Base-by-base conservation (phyloP, 2,113 vertebrate species). In the Oryctolagus cuniculus region DNA sequence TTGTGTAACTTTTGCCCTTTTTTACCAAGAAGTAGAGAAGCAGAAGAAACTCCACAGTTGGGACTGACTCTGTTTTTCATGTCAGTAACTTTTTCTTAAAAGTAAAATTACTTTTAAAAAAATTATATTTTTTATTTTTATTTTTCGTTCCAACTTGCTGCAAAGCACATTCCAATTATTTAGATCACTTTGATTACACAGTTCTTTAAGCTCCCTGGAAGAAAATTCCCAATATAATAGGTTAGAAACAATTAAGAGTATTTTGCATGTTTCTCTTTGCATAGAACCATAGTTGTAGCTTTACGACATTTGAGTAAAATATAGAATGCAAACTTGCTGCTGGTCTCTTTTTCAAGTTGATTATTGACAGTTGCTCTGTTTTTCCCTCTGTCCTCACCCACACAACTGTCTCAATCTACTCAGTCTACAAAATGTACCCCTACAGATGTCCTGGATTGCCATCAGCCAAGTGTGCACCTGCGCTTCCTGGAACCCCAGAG, bases 41-140 rank as follows among this genome's bases (percentile, higher is more conserved):
- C 61, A 92, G 66, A 87, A 95, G 79, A 87, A 96, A 94, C 10
- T 94, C 51, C 34, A 82, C 73, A 90, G 80, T 88, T 78, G 64
- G 25, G 55, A 24, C 29, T 82, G 93, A 82, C 78, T 95, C 83
- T 95, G 34, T 94, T 91, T 97, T 87, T 92, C 79, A 79, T 74
- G 15, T n/a, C 53, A 87, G 64, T 83, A 69, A 93, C 34, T 93
- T 95, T 96, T 77, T 75, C 21, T 64, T 87, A 44, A 86, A 95
- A 63, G 11, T 8, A 25, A 36, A 75, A 36, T 87, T 92, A 92
- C 49, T 90, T 93, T 44, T 58, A 21, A 58, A 73, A 3, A 4
- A 36, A 67, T 73, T 89, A 6, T 2, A 3, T 36, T 34, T 77
- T 93, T 66, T 61, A 34, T 44, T 80, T 55, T 38, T 36, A 49